Evolutionary conservation across 2,888 invertebrate genomes (phyloP), one percentile per base, ranked within the genome.

Genomic region (Calliphora vomitoria): DNA sequence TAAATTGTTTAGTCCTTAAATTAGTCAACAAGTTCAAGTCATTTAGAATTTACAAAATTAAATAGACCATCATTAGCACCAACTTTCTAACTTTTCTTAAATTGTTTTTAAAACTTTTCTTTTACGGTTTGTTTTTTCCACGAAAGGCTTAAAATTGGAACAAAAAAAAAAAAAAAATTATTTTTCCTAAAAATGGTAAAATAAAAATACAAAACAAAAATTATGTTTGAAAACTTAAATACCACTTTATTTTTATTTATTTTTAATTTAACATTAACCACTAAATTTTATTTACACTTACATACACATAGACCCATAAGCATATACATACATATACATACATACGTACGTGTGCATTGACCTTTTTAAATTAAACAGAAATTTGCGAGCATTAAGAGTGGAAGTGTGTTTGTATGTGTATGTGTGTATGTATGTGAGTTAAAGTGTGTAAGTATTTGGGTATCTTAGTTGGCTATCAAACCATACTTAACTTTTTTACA

Each of bases 251-350:
- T 76, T 69, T 75, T 66, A 66, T 79, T 66, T 79, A 69, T 68
- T 66, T 85, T 75, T 68, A 75, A 80, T 74, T 80, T 55, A 53
- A 55, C 50, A 60, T 85, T 85, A 53, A 75, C 68, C 85, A 75
- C 68, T 78, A 60, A 72, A 64, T 78, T 74, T 55, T 50, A 20
- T 60, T 47, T 66, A 55, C 53, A 58, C 15, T 13, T 18, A 66
- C 10, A 31, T 15, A 66, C 13, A 64, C 76, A 47, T 8, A 25
- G 8, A 53, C 5, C 5, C 5, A 15, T 18, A 53, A n/a, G 31
- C 41, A 8, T 41, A 11, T 8, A 41, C 50, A 64, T 15, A 47
- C 11, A 58, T 15, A 44, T 8, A 41, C 47, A 44, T 25, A 4
- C 20, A n/a, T 58, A 47, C 47, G 10, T 79, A 44, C 38, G 53